A percentile compares a stretch with the other conserved stretches of the same genome.
Conservation (phyloP, 1,140 invertebrate genomes). For the Laupala kohalensis region DNA sequence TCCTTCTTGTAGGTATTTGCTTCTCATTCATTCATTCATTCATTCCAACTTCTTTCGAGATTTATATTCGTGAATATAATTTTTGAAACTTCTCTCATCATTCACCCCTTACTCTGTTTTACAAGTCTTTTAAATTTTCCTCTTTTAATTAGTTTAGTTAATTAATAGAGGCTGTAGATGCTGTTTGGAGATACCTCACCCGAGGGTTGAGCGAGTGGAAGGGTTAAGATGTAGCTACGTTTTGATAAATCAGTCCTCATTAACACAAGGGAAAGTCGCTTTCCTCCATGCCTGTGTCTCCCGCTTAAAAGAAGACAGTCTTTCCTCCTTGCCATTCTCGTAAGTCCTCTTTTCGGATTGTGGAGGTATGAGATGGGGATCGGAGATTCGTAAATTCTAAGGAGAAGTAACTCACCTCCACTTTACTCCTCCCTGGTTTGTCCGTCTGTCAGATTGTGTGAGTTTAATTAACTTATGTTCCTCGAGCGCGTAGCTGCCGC, state of each 20-base stretch:
- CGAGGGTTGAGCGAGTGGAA: background rate
- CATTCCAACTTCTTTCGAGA: background rate
- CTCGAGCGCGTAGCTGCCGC: too few relatives aligned
- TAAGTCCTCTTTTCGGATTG: too few relatives aligned
- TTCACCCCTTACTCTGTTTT: background rate
- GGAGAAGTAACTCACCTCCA: too few relatives aligned
- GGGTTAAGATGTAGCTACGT: background rate
- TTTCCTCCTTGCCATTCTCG: too few relatives aligned
- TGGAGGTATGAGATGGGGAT: too few relatives aligned
- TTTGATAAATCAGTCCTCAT: background rate
- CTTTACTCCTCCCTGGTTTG: too few relatives aligned
- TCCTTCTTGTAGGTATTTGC: background rate
- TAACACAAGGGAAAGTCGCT: background rate
- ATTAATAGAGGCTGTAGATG: background rate
- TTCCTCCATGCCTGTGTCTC: background rate
- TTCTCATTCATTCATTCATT: background rate
- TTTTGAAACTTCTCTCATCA: background rate
- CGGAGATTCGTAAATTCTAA: too few relatives aligned
- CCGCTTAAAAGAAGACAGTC: background rate
- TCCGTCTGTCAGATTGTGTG: background rate
- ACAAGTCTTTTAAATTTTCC: background rate
- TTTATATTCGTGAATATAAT: background rate
- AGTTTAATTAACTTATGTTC: background rate
- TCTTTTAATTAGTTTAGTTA: background rate
- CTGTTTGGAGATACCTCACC: background rate